phyloP scores from a whole-genome alignment of 2,113 vertebrate genomes.

The Rhinolophus sinicus region DNA sequence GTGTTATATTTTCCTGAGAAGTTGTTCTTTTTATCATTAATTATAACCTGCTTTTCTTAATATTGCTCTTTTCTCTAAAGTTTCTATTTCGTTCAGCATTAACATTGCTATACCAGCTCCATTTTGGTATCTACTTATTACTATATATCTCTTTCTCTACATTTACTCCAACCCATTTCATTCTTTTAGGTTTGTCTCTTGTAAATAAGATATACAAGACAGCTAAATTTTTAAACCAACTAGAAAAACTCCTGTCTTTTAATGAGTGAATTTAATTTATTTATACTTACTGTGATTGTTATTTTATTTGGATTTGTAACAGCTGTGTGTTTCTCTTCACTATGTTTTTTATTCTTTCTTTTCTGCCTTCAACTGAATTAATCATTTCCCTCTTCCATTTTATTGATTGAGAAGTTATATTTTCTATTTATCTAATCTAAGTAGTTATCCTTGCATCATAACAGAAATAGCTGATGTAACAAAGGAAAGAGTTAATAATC shows the following conservation, averaged over 20 bases:
- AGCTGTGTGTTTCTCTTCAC: background rate
- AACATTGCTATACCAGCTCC: background rate
- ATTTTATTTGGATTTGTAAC: constrained; percentile 36
- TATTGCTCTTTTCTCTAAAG: background rate
- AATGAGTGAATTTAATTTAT: background rate
- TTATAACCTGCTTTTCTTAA: background rate
- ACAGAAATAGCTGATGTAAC: background rate
- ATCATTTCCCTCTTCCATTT: background rate
- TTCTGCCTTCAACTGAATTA: background rate
- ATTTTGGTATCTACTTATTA: background rate
- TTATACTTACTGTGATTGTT: constrained; percentile 34
- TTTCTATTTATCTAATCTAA: background rate
- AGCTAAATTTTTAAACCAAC: background rate
- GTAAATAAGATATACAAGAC: background rate
- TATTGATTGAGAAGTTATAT: background rate
- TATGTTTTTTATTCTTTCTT: constrained; percentile 11
- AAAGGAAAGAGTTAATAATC: constrained; percentile 4
- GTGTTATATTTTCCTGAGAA: background rate
- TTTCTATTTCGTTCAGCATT: background rate
- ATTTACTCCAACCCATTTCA: background rate
- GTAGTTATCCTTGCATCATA: background rate
- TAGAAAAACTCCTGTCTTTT: background rate
- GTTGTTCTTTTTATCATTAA: background rate
- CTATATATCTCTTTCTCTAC: background rate
- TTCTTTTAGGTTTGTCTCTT: background rate